phyloP scores from a whole-genome alignment of 1,140 invertebrate genomes.

The Pseudomyrmex cubaensis region DNA sequence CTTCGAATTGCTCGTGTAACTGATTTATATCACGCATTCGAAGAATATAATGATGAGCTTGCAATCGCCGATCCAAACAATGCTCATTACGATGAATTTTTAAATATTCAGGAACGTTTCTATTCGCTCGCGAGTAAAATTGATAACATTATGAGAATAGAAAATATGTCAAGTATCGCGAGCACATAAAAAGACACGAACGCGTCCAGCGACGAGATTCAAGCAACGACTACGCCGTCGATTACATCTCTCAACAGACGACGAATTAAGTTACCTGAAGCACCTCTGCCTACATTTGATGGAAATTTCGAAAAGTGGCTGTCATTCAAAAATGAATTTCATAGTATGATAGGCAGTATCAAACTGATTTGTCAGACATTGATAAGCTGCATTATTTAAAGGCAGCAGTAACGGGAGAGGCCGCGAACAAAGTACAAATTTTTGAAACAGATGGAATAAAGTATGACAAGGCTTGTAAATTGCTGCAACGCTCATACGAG shows the following conservation, averaged over 20 bases:
- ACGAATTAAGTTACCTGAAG: neutral
- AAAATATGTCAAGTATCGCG: neutral
- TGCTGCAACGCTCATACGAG: too few relatives aligned
- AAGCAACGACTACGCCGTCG: rapidly evolving
- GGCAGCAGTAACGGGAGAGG: too few relatives aligned
- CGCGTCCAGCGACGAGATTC: too few relatives aligned
- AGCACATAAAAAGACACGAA: too few relatives aligned
- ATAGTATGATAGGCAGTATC: too few relatives aligned
- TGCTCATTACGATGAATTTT: neutral
- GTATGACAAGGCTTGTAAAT: too few relatives aligned
- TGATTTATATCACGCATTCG: neutral
- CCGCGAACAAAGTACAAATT: too few relatives aligned
- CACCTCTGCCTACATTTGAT: neutral
- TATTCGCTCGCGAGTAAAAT: neutral
- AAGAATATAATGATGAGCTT: neutral
- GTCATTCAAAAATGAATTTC: neutral
- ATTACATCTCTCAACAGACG: neutral
- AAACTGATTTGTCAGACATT: too few relatives aligned
- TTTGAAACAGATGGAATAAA: too few relatives aligned
- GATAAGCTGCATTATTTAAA: too few relatives aligned
- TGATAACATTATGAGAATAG: neutral
- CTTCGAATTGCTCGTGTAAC: neutral
- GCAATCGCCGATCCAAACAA: neutral
- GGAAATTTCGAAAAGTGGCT: neutral
- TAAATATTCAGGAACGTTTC: neutral